phyloP scores from a whole-genome alignment of 2,797 vertebrate species.

The Helostoma temminkii region DNA sequence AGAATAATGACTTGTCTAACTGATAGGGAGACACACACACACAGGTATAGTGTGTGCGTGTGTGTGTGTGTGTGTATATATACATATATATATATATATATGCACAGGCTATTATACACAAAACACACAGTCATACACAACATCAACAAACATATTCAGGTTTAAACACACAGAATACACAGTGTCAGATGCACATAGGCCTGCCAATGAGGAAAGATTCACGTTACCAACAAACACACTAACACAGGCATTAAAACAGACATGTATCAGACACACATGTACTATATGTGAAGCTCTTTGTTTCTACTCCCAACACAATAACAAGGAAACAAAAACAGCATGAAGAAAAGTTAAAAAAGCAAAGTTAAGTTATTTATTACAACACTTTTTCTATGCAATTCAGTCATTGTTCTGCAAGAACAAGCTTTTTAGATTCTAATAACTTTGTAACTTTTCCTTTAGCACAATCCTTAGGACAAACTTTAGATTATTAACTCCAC shows the following conservation, averaged over 20 bases:
- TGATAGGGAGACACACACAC: constrained; percentile 52
- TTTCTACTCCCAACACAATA: background rate
- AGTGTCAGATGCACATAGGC: constrained; percentile 8
- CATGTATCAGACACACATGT: background rate
- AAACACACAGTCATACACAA: constrained; percentile 14
- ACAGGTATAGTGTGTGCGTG: constrained; percentile 8
- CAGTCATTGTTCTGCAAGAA: no score
- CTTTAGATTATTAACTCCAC: no score
- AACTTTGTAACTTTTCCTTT: background rate
- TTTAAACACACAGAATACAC: constrained; percentile 31
- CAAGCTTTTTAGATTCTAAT: background rate
- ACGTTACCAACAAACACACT: constrained; percentile 1
- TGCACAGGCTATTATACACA: background rate
- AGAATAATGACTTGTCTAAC: constrained; percentile 83
- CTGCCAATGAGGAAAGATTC: no score
- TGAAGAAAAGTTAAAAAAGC: no score
- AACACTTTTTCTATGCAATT: no score
- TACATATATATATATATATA: constrained; percentile 1
- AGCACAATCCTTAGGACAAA: no score
- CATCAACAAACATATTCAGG: constrained; percentile 7
- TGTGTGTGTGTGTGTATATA: background rate
- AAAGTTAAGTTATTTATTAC: no score
- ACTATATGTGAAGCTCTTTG: background rate
- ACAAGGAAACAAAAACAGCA: no score
- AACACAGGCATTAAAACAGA: background rate